Base-by-base conservation (phyloP, 2,113 vertebrate genomes). In the Megalops atlanticus region DNA sequence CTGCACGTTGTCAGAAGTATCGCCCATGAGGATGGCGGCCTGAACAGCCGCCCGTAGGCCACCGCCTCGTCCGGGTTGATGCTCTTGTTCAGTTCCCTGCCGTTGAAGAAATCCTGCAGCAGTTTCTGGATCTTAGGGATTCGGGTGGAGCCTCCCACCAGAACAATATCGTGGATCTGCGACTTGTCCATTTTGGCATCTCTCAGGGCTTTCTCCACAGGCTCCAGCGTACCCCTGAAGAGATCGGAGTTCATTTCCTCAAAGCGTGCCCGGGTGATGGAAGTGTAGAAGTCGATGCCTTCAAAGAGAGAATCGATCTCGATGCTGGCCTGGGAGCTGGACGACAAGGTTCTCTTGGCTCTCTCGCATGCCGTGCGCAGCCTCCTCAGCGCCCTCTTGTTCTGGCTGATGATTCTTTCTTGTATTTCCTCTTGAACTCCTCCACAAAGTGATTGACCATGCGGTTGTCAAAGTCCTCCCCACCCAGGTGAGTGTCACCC, bases 371-470 rank as follows among this genome's bases (percentile, higher is more conserved):
- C 71, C 21, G 71, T 74, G 14, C 71, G 14, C 38, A 74, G 71
- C 38, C 71, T 74, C 71, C 71, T 74, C 71, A 40, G 7, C 15
- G 36, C 71, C 38, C 71, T 74, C 71, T 74, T 74, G 71, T 74
- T 74, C 24, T 74, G 71, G 71, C 71, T 40, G 71, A 74, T 74
- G 71, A n/a, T n/a, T 74, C 71, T 21, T 74, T 74, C 38, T 74
- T 74, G 71, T 74, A 40, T 21, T 74, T 74, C 31, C 71, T 74
- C 71, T 74, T 72, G 70, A 72, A 72, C 33, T 72, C 70, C 10
- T 72, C 70, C 31, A 72, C 70, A 72, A 72, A 72, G 33, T 69
- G 64, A 69, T 69, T 69, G 21, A 69, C 64, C 64, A 69, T 69
- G 11, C 64, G 64, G 31, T 69, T 69, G 64, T 69, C 64, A 69